Evolutionary conservation across 2,888 invertebrate species (phyloP).

Genomic region (Euclidia mi): DNA sequence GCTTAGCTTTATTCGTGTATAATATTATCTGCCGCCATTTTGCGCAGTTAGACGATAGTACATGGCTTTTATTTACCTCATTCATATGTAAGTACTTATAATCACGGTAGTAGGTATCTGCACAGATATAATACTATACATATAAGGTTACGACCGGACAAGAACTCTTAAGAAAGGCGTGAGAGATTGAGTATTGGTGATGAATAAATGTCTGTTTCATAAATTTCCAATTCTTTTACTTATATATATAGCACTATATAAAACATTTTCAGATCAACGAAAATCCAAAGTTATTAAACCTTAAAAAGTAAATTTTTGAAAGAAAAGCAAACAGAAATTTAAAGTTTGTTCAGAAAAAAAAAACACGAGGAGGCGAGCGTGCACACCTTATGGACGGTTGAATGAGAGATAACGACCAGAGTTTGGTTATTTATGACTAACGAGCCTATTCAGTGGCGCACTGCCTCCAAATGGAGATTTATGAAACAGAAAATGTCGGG

Average conservation of each 20-base stretch:
- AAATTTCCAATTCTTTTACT: background rate
- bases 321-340: slow-evolving; percentile 63
- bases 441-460: slow-evolving; percentile 86
- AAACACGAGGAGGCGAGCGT: slow-evolving; percentile 53
- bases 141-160: no score
- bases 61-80: no score
- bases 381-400: slow-evolving; percentile 74
- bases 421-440: slow-evolving; percentile 89
- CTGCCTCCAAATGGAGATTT: slow-evolving; percentile 85
- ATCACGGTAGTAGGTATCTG: no score
- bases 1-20: no score
- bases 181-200: no score
- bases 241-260: background rate
- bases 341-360: slow-evolving; percentile 60
- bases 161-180: no score
- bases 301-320: slow-evolving; percentile 43
- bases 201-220: no score
- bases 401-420: slow-evolving; percentile 87
- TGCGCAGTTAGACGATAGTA: no score
- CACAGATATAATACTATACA: no score
- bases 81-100: no score
- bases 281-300: slow-evolving; percentile 6
- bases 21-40: no score
- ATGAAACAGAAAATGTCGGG: slow-evolving; percentile 86
- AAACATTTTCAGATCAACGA: slow-evolving; percentile 1